These are phyloP conservation scores for Ornithoptera priamus DNA, from an alignment of 2,888 invertebrate species.

Conservation along the genomic window DNA sequence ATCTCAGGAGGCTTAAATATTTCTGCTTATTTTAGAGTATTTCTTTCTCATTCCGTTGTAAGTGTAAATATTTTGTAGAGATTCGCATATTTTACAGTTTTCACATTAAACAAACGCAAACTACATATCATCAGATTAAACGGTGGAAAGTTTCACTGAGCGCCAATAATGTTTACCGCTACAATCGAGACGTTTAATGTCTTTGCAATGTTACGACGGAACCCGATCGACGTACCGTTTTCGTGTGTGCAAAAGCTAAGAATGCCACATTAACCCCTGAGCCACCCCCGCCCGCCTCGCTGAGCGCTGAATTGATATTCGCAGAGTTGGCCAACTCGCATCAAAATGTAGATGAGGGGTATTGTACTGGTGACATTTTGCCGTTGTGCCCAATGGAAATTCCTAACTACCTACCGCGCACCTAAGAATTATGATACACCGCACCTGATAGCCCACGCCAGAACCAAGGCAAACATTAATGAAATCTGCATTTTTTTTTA, in stretches of 20 bases:
- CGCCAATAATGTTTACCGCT: slow-evolving; percentile 11
- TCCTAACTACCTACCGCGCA: slow-evolving; percentile 11
- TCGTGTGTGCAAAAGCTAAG: slow-evolving; percentile 19
- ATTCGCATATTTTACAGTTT: too few relatives aligned
- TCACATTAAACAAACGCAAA: not conserved
- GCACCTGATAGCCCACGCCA: not conserved
- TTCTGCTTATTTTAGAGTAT: too few relatives aligned
- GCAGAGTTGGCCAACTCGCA: slow-evolving; percentile 41
- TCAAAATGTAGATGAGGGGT: slow-evolving; percentile 45
- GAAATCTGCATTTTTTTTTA: too few relatives aligned
- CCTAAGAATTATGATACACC: slow-evolving; percentile 20
- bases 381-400: slow-evolving; percentile 27
- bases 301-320: slow-evolving; percentile 47
- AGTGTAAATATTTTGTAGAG: too few relatives aligned
- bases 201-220: slow-evolving; percentile 7
- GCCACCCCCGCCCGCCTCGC: slow-evolving; percentile 31
- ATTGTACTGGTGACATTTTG: slow-evolving; percentile 43
- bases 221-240: slow-evolving; percentile 11
- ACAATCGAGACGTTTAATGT: slow-evolving; percentile 19
- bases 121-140: not conserved
- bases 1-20: too few relatives aligned
- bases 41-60: too few relatives aligned
- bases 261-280: slow-evolving; percentile 25
- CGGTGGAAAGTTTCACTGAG: slow-evolving; percentile 4
- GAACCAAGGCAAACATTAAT: too few relatives aligned